Evolutionary conservation across 2,113 vertebrate genomes (phyloP).

Genomic region (Aegotheles bennettii): DNA sequence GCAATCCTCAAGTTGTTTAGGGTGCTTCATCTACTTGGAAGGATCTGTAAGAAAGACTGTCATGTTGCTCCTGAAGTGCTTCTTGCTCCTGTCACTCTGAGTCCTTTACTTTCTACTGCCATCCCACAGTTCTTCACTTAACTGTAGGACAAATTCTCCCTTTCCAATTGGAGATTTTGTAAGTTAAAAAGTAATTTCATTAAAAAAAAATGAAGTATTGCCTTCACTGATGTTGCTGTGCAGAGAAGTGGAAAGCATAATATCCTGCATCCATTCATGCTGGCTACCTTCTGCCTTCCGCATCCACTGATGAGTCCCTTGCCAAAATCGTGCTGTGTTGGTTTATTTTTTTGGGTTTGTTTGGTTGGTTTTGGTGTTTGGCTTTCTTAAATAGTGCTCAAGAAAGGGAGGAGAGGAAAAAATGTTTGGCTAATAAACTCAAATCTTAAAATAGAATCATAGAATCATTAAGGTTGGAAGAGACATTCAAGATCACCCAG

Average conservation of each 20-base stretch:
- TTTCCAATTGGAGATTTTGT: not conserved
- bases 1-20: not conserved
- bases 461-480: too few species aligned
- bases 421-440: not conserved
- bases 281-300: not conserved
- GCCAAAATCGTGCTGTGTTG: not conserved
- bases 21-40: not conserved
- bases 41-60: not conserved
- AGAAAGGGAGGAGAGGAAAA: not conserved
- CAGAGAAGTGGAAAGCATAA: not conserved
- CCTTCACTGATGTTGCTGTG: not conserved
- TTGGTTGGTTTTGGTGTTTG: not conserved
- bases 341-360: not conserved
- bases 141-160: not conserved
- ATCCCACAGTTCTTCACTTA: not conserved
- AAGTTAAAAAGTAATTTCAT: not conserved
- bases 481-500: too few species aligned
- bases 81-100: not conserved
- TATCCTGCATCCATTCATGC: not conserved
- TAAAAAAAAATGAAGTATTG: not conserved
- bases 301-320: not conserved
- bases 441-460: not conserved
- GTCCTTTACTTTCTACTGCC: not conserved
- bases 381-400: not conserved
- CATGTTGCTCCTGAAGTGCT: not conserved